Conservation (phyloP, 2,888 invertebrate genomes). For the Rhagonycha lutea region DNA sequence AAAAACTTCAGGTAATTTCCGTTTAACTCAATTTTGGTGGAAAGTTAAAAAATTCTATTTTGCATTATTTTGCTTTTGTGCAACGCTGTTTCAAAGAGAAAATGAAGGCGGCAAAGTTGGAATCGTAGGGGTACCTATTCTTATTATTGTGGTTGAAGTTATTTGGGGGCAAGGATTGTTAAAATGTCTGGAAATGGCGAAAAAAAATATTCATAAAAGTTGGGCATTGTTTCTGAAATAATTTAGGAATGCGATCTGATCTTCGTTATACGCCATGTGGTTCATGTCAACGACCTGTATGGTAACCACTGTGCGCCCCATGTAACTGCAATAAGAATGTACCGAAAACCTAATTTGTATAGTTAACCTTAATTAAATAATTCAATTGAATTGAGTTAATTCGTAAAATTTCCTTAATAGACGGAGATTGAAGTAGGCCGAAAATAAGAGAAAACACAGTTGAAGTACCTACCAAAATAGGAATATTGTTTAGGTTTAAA, state of each 20-base stretch:
- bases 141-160: background rate
- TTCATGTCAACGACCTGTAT: conserved; percentile 42
- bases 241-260: conserved; percentile 42
- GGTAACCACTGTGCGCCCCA: conserved; percentile 29
- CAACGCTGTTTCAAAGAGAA: background rate
- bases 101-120: background rate
- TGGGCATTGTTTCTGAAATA: conserved; percentile 10
- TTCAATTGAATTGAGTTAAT: background rate
- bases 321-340: conserved; percentile 19
- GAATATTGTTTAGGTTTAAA: background rate
- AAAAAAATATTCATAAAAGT: conserved; percentile 20
- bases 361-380: background rate
- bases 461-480: background rate
- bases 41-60: background rate
- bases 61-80: background rate
- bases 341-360: conserved; percentile 1
- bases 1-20: conserved; percentile 60
- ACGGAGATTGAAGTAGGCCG: background rate
- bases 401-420: background rate
- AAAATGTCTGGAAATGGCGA: background rate
- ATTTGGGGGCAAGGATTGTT: background rate
- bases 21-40: conserved; percentile 27
- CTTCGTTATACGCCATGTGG: conserved; percentile 40
- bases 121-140: background rate
- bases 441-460: background rate